These are phyloP conservation scores for Lingula anatina DNA, from an alignment of 2,888 invertebrate genomes.

Conservation along the genomic window DNA sequence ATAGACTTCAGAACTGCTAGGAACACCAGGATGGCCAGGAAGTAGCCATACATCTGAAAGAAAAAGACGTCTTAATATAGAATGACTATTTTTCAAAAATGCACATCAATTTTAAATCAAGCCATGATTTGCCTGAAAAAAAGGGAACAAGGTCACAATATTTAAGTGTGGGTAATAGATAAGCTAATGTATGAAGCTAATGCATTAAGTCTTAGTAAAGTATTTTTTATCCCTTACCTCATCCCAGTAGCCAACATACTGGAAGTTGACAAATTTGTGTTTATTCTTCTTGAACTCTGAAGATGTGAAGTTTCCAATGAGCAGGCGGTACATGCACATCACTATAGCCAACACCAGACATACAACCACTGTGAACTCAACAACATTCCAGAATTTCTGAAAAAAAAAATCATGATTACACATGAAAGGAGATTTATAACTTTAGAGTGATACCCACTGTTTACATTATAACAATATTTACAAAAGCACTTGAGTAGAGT, in stretches of 20 bases:
- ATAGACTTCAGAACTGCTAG: slow-evolving; percentile 51
- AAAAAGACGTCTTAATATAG: too few relatives aligned
- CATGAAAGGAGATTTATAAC: too few relatives aligned
- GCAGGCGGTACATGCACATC: slow-evolving; percentile 4
- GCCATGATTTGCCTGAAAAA: too few relatives aligned
- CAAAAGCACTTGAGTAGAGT: too few relatives aligned
- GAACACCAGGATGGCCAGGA: slow-evolving; percentile 49
- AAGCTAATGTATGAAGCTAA: too few relatives aligned
- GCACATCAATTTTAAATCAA: too few relatives aligned
- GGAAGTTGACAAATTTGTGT: slow-evolving; percentile 10
- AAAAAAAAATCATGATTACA: neutral
- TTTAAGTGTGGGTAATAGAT: too few relatives aligned
- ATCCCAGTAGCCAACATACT: slow-evolving; percentile 5
- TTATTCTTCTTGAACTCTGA: slow-evolving; percentile 1
- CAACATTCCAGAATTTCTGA: slow-evolving; percentile 6
- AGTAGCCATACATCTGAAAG: slow-evolving; percentile 46
- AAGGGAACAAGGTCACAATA: too few relatives aligned
- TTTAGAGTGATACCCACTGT: too few relatives aligned
- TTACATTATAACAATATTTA: too few relatives aligned
- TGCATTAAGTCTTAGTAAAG: too few relatives aligned
- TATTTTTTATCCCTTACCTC: slow-evolving; percentile 3
- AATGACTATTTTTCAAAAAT: neutral
- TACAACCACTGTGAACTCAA: slow-evolving; percentile 4
- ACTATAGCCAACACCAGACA: slow-evolving; percentile 5
- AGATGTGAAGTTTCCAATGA: neutral